Evolutionary conservation across 1,140 invertebrate genomes (phyloP), one percentile per base, ranked within the genome.

Genomic region (Copidosoma floridanum): DNA sequence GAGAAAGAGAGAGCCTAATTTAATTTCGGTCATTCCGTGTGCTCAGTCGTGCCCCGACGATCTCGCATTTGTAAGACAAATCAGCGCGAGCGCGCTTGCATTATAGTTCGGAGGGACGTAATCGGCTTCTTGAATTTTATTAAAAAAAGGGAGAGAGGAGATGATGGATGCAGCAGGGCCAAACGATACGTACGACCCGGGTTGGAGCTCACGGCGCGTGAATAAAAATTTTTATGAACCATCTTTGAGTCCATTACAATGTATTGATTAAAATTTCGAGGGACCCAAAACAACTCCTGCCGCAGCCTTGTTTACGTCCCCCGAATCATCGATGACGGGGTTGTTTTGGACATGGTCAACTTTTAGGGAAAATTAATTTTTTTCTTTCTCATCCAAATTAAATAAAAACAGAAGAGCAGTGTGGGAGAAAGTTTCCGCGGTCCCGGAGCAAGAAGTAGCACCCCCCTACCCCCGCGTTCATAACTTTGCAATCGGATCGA

Each of bases 81-180:
- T 64, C 64, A 63, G 64, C 38, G 65, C 51, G 57, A 38, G 57
- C 59, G 62, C 63, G 29, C 6, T 32, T 32, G 23, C n/a, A 23
- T 51, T 51, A 58, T 35, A 51, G 38, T 58, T 27, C 27, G 40
- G 26, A 7, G 12, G 12, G 40, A 21, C 35, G 23, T 23, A 67
- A 69, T 67, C 69, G 68, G 47, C n/a, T 21, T 6, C 44, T 23
- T 5, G 68, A 73, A 65, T 73, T 73, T 73, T 71, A 73, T 73
- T 75, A 74, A 74, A 73, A 75, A 71, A 68, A 65, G n/a, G n/a
- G n/a, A n/a, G n/a, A n/a, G n/a, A 56, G 65, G 65, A 63, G 50
- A 64, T 71, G 66, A 68, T 65, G 68, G 69, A 73, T 73, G 70
- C 68, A 64, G 26, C n/a, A 37, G 32, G 5, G n/a, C n/a, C n/a